phyloP scores from a whole-genome alignment of 1,140 invertebrate species.

The Acromyrmex charruanus region DNA sequence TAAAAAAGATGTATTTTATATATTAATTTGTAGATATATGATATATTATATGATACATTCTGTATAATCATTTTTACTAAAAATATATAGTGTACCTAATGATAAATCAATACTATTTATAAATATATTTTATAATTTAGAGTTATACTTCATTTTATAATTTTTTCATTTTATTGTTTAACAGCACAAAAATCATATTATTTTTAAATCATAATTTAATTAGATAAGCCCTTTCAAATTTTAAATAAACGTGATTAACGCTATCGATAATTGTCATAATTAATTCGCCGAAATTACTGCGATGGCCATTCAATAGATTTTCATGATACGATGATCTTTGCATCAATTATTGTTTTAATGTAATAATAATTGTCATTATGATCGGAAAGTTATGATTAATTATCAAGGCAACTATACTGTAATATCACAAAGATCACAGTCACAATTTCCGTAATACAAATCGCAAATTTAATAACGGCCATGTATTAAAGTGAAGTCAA shows the following conservation, averaged over 20 bases:
- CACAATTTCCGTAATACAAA: conserved; percentile 27
- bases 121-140: background rate
- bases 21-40: background rate
- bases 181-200: background rate
- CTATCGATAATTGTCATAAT: background rate
- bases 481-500: background rate
- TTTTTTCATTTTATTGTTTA: background rate
- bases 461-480: conserved; percentile 15
- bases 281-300: conserved; percentile 17
- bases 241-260: conserved; percentile 9
- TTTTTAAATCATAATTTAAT: conserved; percentile 1
- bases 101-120: background rate
- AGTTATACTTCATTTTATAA: background rate
- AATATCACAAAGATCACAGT: conserved; percentile 15
- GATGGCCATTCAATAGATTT: conserved; percentile 6
- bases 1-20: background rate
- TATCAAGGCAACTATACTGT: conserved; percentile 6
- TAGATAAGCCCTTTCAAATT: background rate
- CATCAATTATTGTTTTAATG: conserved; percentile 38
- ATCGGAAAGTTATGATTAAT: conserved; percentile 27
- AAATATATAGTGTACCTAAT: background rate
- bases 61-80: background rate
- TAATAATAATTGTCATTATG: conserved; percentile 33
- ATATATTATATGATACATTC: background rate
- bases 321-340: conserved; percentile 7